Base-by-base conservation (phyloP, 2,888 invertebrate species). In the Drosophila sordidula region DNA sequence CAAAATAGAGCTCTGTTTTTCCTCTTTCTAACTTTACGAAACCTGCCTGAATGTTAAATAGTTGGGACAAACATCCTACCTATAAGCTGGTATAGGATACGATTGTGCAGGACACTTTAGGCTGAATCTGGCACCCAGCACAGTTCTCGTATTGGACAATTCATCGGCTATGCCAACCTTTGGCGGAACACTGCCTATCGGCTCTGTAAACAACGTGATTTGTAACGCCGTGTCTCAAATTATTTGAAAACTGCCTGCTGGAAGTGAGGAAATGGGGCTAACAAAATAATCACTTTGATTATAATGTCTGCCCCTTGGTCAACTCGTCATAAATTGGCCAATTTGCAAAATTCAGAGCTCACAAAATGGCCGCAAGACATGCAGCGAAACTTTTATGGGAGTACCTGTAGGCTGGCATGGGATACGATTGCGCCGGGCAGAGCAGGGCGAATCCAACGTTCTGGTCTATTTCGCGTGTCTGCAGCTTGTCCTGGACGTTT, bases 351-450 rank as follows among this genome's bases (percentile, higher is more conserved):
- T 75, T 59, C 16, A 64, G 39, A 39, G 64, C 46, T 16, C 22
- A 26, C 38, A 22, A 55, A 59, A 69, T 64, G 42, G 54, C 59
- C 16, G 2, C 42, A 18, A 8, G 42, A 70, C 76, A 76, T 74
- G 71, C 76, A 70, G 36, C 18, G 12, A 12, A 46, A 47, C 22
- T 47, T 38, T 8, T 32, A 51, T 14, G n/a, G 34, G 8, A 65
- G 70, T 85, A 96, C 95, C 95, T 95, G 94, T 95, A 94, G 76
- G 94, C 92, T 87, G 96, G 95, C 90, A 95, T 94, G 69, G 96
- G 96, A 93, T 94, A 96, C 26, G 95, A 95, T 92, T 96, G 96
- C 18, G 96, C 95, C 63, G 95, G 95, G 92, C 96, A 96, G 80
- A 95, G 92, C 72, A 96, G 91, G 46, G 95, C 95, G 83, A 95